Conservation (phyloP, 2,888 invertebrate species). For the Eristalis tenax region DNA sequence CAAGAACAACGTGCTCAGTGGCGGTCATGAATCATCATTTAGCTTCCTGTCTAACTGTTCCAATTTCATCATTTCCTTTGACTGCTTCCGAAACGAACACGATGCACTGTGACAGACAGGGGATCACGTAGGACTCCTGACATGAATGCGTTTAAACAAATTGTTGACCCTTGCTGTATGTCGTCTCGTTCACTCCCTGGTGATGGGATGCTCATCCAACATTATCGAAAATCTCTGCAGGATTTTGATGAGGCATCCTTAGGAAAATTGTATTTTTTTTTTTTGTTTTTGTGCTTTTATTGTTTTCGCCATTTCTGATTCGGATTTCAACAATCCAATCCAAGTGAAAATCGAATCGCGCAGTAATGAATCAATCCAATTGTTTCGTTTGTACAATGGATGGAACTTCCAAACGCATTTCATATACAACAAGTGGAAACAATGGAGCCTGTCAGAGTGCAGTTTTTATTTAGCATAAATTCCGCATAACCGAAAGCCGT, state of each 20-base stretch:
- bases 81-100: neutral
- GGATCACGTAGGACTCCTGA: neutral
- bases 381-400: constrained; percentile 43
- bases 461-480: constrained; percentile 63
- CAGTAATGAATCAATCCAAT: constrained; percentile 67
- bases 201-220: neutral
- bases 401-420: constrained; percentile 5
- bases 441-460: constrained; percentile 42
- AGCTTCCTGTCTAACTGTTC: neutral
- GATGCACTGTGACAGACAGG: neutral
- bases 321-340: neutral
- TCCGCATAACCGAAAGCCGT: constrained; percentile 66
- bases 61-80: neutral
- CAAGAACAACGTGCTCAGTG: neutral
- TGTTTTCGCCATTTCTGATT: neutral
- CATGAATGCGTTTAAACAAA: neutral
- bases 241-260: neutral
- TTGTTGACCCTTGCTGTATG: neutral
- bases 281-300: neutral
- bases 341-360: neutral
- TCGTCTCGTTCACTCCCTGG: neutral
- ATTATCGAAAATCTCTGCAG: neutral
- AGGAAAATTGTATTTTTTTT: neutral
- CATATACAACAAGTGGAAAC: constrained; percentile 64
- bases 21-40: neutral